Evolutionary conservation across 2,888 invertebrate genomes (phyloP).

Genomic region (Chloroclystis v-ata): DNA sequence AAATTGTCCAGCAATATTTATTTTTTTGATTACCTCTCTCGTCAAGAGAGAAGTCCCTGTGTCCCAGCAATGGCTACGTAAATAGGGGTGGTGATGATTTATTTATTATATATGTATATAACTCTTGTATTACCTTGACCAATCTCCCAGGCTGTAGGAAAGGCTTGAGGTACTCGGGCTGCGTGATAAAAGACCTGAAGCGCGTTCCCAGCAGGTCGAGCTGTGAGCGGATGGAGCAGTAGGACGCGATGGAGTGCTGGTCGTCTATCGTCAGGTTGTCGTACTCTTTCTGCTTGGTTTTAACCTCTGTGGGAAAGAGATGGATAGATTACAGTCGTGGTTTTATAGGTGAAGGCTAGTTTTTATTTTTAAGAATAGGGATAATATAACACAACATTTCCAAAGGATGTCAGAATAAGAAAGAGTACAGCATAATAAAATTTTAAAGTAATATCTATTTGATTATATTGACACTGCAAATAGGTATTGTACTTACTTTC

Average conservation of each 20-base stretch:
- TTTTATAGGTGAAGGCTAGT: not conserved
- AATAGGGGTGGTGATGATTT: too few relatives aligned
- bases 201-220: constrained; percentile 85
- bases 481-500: constrained; percentile 82
- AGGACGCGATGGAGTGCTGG: constrained; percentile 87
- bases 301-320: constrained; percentile 72
- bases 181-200: constrained; percentile 88
- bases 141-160: constrained; percentile 97
- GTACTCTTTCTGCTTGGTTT: constrained; percentile 81
- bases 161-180: constrained; percentile 92
- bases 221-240: constrained; percentile 91
- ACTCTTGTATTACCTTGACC: constrained; percentile 87
- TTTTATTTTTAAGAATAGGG: not conserved
- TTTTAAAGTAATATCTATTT: too few relatives aligned
- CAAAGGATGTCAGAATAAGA: too few relatives aligned
- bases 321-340: not conserved
- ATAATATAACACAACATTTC: too few relatives aligned
- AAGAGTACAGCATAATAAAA: too few relatives aligned
- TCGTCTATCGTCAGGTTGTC: constrained; percentile 82
- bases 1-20: too few relatives aligned
- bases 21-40: too few relatives aligned
- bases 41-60: too few relatives aligned
- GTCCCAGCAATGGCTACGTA: too few relatives aligned
- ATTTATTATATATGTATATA: too few relatives aligned
- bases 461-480: too few relatives aligned